Conservation (phyloP, 1,140 invertebrate species). For the Pteromalus puparum region DNA sequence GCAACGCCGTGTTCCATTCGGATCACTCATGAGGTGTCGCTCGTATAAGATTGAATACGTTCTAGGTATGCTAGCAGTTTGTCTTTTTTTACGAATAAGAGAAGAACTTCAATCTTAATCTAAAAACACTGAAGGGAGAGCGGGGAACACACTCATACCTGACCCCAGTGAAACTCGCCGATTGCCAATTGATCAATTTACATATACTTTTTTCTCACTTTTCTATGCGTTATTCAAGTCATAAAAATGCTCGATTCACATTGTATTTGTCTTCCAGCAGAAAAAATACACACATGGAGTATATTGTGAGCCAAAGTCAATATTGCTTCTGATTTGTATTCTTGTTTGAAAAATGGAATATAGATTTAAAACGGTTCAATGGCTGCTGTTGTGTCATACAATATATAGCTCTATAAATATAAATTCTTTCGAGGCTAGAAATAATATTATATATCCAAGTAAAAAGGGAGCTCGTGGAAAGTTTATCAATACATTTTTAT, state of each 20-base stretch:
- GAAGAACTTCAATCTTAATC: conserved; percentile 63
- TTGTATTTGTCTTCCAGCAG: no score
- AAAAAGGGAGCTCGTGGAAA: no score
- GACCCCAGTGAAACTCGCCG: conserved; percentile 73
- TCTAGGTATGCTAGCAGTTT: conserved; percentile 37
- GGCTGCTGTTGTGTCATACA: no score
- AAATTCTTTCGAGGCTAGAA: no score
- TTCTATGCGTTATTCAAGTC: not conserved
- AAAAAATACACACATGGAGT: no score
- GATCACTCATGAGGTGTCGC: conserved; percentile 68
- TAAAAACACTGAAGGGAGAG: conserved; percentile 70
- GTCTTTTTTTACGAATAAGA: conserved; percentile 35
- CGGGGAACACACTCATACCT: conserved; percentile 73
- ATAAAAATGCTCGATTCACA: not conserved
- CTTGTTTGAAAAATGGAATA: no score
- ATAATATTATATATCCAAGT: no score
- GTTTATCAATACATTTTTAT: not conserved
- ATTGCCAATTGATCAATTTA: conserved; percentile 66
- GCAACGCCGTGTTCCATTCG: conserved; percentile 68
- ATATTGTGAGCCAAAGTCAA: no score
- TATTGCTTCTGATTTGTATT: no score
- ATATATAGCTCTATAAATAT: no score
- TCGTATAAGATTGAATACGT: conserved; percentile 54
- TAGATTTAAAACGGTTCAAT: no score
- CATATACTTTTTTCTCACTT: not conserved